Evolutionary conservation across 2,888 invertebrate genomes (phyloP), one percentile per base, ranked within the genome.

Genomic region (Erebia palarica): DNA sequence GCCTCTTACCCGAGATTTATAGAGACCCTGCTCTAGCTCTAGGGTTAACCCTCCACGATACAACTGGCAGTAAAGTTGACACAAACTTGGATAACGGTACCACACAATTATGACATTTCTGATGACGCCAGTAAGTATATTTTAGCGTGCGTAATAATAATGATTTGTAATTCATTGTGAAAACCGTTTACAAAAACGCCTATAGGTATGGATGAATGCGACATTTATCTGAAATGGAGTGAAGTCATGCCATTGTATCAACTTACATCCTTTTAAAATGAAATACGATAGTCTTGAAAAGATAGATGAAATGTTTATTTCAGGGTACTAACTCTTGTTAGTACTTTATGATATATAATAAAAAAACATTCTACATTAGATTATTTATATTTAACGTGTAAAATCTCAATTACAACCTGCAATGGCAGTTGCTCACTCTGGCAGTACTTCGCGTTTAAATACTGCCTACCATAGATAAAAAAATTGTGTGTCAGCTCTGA

Each of bases 1-100:
- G 82, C 80, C 84, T 83, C 84, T 84, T 84, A 83, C 79, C 79
- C 65, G 82, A 85, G 86, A 89, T 88, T 88, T 88, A 89, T 87
- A 78, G 79, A 78, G 78, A 77, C 77, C 77, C 75, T 59, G 74
- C 76, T 66, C 68, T 10, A 21, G 59, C 66, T 70, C 67, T 73
- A 70, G 74, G 36, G 36, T 36, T 36, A 36, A 36, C 71, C 75
- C 71, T 64, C 55, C 49, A 27, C 64, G 64, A 71, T 65, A 65
- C 59, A 58, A 55, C 63, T 66, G 51, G 21, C 21, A 60, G 21
- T 51, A 65, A 68, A 57, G 68, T 69, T 69, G 61, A 70, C 44
- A 27, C 21, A 47, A n/a, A 58, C 57, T 47, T 47, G 13, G 4
- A 44, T 47, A 65, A 66, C 18, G 21, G 18, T 47, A 58, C 42